These are phyloP conservation scores for Onychorhynchus coronatus DNA, from an alignment of 2,113 vertebrate species.

Conservation along the genomic window DNA sequence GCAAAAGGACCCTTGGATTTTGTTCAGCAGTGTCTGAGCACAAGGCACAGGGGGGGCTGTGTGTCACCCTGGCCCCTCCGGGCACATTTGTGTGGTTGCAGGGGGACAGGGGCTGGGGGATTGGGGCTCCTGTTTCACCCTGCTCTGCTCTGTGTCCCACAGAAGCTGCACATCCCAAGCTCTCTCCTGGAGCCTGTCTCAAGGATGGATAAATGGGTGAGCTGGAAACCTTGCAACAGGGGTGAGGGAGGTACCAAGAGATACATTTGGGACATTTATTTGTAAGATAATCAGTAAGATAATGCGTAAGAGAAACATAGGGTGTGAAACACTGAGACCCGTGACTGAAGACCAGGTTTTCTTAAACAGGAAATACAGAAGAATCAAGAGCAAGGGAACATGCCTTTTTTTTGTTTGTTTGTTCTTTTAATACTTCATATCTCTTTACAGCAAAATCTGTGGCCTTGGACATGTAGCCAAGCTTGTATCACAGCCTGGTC, in stretches of 20 bases:
- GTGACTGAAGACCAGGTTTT: neutral
- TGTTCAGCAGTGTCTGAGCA: neutral
- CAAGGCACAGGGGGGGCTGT: accelerated
- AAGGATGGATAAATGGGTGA: slow-evolving; percentile 61
- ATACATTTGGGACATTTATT: neutral
- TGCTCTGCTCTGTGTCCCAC: slow-evolving; percentile 10
- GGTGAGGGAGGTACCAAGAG: neutral
- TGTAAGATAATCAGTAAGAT: neutral
- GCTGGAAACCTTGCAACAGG: neutral
- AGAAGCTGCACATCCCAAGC: slow-evolving; percentile 81
- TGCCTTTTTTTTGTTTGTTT: neutral
- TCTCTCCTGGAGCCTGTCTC: slow-evolving; percentile 76
- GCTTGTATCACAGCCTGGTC: neutral
- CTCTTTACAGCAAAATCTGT: neutral
- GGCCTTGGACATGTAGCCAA: neutral
- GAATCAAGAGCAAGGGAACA: neutral
- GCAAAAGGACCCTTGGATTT: neutral
- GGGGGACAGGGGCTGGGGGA: neutral
- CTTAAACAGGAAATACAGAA: neutral
- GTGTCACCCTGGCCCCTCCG: accelerated
- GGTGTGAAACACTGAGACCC: neutral
- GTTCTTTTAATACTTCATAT: accelerated
- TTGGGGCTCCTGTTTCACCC: neutral
- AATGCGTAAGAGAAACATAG: neutral
- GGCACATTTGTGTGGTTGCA: accelerated